Evolutionary conservation across 92 coral and sea anemone species (phyloP).

Genomic region (Epizoanthus illoricatus): DNA sequence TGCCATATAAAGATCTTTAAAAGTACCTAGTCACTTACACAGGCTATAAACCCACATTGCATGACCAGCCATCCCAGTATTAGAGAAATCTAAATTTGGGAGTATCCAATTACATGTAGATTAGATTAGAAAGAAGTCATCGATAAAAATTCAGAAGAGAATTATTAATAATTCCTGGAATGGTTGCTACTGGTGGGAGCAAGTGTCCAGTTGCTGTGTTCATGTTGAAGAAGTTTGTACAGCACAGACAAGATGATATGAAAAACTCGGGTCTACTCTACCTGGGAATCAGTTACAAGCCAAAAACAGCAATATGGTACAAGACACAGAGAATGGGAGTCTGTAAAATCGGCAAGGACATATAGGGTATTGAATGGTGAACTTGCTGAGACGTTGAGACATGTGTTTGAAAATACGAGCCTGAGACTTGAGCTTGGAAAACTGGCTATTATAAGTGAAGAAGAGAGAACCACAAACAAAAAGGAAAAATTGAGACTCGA

Average conservation of each 20-base stretch:
- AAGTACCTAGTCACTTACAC: no score
- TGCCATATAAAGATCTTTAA: no score
- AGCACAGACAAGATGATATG: slow-evolving; percentile 30
- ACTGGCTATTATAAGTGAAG: no score
- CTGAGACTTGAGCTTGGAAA: no score
- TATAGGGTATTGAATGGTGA: background rate
- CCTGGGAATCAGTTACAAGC: slow-evolving; percentile 15
- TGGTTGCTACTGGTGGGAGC: slow-evolving; percentile 36
- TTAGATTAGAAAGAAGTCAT: slow-evolving; percentile 41
- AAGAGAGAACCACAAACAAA: no score
- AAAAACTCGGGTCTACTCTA: slow-evolving; percentile 28
- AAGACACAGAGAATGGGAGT: slow-evolving; percentile 46
- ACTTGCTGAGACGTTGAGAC: background rate
- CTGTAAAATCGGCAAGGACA: slow-evolving; percentile 21
- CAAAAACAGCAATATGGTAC: slow-evolving; percentile 36
- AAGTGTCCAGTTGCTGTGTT: no score
- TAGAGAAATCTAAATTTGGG: no score
- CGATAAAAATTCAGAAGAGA: slow-evolving; percentile 19
- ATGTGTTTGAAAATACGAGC: slow-evolving; percentile 1
- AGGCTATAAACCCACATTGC: no score
- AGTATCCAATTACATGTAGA: no score
- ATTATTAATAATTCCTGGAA: slow-evolving; percentile 18
- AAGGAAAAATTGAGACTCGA: no score
- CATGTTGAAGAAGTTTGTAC: slow-evolving; percentile 17
- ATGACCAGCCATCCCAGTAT: no score